Conservation (phyloP, 2,113 vertebrate genomes). For the Sterna hirundo region DNA sequence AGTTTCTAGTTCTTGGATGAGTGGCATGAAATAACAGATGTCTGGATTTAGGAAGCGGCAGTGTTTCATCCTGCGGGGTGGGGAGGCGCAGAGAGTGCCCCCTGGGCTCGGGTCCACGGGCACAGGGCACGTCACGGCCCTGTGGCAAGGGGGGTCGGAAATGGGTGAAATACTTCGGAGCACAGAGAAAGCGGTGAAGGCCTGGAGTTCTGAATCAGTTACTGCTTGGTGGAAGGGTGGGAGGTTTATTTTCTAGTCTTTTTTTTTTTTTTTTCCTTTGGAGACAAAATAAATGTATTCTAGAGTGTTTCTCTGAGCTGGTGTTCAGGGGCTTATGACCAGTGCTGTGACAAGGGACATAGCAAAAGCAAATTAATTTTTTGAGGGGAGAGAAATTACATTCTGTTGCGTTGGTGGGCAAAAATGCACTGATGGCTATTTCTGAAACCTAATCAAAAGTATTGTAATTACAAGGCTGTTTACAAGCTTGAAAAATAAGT, state of each 20-base stretch:
- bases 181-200: not conserved
- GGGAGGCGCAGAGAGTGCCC: not conserved
- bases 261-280: not conserved
- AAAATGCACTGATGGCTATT: not conserved
- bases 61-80: not conserved
- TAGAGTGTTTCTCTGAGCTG: not conserved
- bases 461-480: not conserved
- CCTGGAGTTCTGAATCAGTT: not conserved
- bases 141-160: not conserved
- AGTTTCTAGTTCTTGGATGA: not conserved
- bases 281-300: not conserved
- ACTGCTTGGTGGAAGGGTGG: not conserved
- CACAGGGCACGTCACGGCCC: not conserved
- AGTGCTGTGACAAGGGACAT: not conserved
- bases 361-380: not conserved
- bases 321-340: not conserved
- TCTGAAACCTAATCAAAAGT: not conserved
- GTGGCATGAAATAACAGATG: not conserved
- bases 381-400: not conserved
- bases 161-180: not conserved
- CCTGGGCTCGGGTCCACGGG: accelerated
- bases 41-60: not conserved
- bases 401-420: not conserved
- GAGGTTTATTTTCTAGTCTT: not conserved
- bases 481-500: not conserved